Percentiles rank a stretch among this genome's conserved stretches.
Conservation (phyloP, 2,888 invertebrate genomes). For the Fragum sueziense region DNA sequence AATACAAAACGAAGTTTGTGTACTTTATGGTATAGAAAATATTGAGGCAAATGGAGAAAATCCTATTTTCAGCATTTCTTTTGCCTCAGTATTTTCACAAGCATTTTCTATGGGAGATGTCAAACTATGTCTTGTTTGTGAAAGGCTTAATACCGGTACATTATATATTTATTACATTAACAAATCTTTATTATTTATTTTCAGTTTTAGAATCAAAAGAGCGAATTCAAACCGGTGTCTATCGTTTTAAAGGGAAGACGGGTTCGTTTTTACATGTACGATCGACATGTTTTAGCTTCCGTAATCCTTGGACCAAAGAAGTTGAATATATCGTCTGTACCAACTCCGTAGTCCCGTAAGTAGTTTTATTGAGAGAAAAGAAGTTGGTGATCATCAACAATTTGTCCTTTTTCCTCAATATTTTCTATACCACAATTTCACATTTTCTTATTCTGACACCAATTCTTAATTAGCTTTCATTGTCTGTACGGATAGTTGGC, state of each 20-base stretch:
- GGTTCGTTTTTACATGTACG: constrained; percentile 89
- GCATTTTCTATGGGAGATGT: too few species aligned
- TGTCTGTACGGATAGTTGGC: too few species aligned
- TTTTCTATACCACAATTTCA: too few species aligned
- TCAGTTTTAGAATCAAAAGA: constrained; percentile 77
- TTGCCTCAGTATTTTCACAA: too few species aligned
- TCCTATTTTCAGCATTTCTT: too few species aligned
- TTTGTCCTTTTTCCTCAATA: neutral
- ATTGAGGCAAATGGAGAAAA: too few species aligned
- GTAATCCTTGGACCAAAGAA: constrained; percentile 98
- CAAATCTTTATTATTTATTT: constrained; percentile 46
- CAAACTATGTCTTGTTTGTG: too few species aligned
- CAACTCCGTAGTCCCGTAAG: constrained; percentile 90
- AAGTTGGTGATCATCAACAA: neutral
- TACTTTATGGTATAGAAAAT: too few species aligned
- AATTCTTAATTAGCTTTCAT: too few species aligned
- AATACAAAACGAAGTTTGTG: too few species aligned
- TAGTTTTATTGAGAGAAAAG: constrained; percentile 48
- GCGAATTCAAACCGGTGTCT: constrained; percentile 76
- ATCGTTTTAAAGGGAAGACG: constrained; percentile 90
- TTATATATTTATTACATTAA: neutral
- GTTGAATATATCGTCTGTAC: constrained; percentile 94
- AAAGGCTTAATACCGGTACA: neutral
- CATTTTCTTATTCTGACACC: too few species aligned
- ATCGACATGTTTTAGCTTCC: constrained; percentile 94